Evolutionary conservation across 2,113 vertebrate species (phyloP), one percentile per base, ranked within the genome.

Genomic region (Syngnathus scovelli): DNA sequence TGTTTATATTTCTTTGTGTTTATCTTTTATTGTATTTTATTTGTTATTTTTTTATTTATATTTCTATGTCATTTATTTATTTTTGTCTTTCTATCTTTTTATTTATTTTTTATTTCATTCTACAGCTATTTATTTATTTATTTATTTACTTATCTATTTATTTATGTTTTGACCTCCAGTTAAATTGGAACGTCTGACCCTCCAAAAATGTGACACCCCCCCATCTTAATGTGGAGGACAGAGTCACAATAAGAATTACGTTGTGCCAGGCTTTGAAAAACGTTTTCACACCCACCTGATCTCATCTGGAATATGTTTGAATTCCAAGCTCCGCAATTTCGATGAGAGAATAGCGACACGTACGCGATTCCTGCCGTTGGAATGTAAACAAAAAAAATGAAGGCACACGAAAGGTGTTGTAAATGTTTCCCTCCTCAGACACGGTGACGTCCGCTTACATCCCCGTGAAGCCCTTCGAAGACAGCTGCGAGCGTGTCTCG

Each of bases 391-490:
- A 27, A 27, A 46, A 23, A 39, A 38, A 3, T 39, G 16, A 33
- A n/a, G n/a, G 9, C 11, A 56, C 15, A 60, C 2, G 8, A 7
- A 5, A 48, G 19, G 11, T 27, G 27, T 6, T 21, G 12, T 41
- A 2, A 7, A 5, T 38, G 37, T 18, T 46, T 64, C 48, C 3
- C 46, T 51, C 33, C 56, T 1, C 80, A 99, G 96, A 96, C 75
- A 95, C 95, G 8, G 92, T 98, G 66, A 98, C 94, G 5, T 91
- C 95, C 58, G 95, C 95, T 23, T 99, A 96, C 60, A 79, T 96
- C 67, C 94, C 96, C 1, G 85, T 98, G 72, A 97, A 94, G 75
- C 96, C 96, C 23, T 97, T 95, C n/a, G 92, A 94, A 72, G 93
- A 93, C 62, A 77, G 74, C 56, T 93, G 91, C 58, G 90, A 93